Conservation (phyloP, 2,113 vertebrate species). For the Stegostoma tigrinum region DNA sequence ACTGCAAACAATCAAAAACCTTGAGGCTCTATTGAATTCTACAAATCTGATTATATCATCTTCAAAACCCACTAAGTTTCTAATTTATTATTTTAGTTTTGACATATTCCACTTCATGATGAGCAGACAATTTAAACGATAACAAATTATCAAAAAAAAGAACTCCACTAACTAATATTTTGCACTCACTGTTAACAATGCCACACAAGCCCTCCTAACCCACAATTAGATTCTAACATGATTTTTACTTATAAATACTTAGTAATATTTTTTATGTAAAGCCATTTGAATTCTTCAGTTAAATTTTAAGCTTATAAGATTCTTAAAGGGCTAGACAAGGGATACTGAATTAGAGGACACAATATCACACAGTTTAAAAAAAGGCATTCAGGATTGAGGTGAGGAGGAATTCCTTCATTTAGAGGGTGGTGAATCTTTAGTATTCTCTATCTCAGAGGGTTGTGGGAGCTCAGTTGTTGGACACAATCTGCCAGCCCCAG, state of each 20-base stretch:
- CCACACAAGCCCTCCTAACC: neutral
- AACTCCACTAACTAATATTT: neutral
- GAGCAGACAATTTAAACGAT: neutral
- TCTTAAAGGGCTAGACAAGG: too few species aligned
- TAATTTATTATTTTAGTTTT: neutral
- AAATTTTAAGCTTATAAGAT: neutral
- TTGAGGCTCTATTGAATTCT: neutral
- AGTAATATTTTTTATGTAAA: neutral
- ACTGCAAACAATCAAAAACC: neutral
- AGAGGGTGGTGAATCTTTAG: too few species aligned
- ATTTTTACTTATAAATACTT: neutral
- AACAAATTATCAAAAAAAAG: neutral
- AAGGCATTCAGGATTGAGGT: too few species aligned
- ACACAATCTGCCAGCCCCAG: too few species aligned
- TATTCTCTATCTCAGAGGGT: too few species aligned
- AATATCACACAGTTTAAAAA: too few species aligned
- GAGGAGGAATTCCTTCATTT: too few species aligned
- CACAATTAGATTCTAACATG: neutral
- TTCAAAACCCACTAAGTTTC: neutral
- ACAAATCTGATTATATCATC: neutral
- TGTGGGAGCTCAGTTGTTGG: too few species aligned
- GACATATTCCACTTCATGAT: neutral
- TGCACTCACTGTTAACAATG: neutral
- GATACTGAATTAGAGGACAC: too few species aligned
- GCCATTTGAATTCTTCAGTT: neutral